Base-by-base conservation (phyloP, 2,113 vertebrate genomes). In the human region DNA sequence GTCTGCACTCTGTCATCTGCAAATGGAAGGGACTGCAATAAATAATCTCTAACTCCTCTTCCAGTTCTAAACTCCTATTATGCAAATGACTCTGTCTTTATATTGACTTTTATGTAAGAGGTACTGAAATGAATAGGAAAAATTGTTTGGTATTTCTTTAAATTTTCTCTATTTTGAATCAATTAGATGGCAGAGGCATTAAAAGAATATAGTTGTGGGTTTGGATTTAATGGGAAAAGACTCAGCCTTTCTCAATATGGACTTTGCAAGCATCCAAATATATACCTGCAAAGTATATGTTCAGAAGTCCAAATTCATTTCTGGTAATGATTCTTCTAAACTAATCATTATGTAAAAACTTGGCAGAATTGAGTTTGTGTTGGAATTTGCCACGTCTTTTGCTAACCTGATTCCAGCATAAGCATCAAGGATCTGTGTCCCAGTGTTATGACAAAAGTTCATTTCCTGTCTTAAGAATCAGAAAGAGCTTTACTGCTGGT, bases 301-400 rank as follows among this genome's bases (percentile, higher is more conserved):
- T 64, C 27, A 72, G 66, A 94, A 91, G 82, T 20, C n/a, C 90
- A 38, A 92, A 76, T 57, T 48, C 50, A 48, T 81, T 89, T 89
- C 76, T 73, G 92, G n/a, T 81, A n/a, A 68, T 50, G 27, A 40
- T 92, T 86, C 64, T 92, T 93, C 35, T 59, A 78, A 95, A 27
- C 72, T 61, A 66, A 76, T 90, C 38, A 76, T 70, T 76, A 57
- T 30, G 40, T 64, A 61, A 84, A 82, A 80, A 43, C 57, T 91
- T 13, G 50, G 59, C 76, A 72, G 16, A n/a, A 73, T 40, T 48
- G 35, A 32, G 59, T 88, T 73, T 94, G 8, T 27, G 27, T 9
- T 85, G 66, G 4, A 30, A 52, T 68, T 91, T 66, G 72, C 17
- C 68, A 6, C 27, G 43, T 45, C 13, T 78, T 38, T 83, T 43